Percentiles rank a stretch among this genome's conserved stretches.
These are phyloP conservation scores for Lanius collurio DNA, from an alignment of 2,113 vertebrate species.

Conservation along the genomic window DNA sequence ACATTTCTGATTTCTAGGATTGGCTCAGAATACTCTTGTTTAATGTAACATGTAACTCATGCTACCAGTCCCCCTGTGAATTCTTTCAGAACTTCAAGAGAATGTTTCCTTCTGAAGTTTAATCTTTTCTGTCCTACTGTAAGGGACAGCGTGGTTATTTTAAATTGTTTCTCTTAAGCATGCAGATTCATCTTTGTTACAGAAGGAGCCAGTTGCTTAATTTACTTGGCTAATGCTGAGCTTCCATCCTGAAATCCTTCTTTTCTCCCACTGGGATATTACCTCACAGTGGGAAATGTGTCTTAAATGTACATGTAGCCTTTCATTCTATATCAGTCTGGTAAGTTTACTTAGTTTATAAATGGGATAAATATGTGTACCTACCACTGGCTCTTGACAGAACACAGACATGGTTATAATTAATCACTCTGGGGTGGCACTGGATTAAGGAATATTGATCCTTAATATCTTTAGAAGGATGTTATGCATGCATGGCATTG, in stretches of 20 bases:
- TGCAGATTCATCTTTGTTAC: neutral
- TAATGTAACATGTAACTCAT: neutral
- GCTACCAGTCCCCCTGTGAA: neutral
- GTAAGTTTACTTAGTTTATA: conserved; percentile 20
- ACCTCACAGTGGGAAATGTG: neutral
- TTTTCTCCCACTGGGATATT: neutral
- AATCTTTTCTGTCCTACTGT: neutral
- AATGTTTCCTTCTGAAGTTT: neutral
- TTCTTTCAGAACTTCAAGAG: neutral
- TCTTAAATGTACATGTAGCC: neutral
- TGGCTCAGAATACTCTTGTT: neutral
- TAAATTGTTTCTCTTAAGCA: neutral
- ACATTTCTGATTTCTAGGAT: neutral
- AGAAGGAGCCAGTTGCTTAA: neutral
- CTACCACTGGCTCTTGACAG: conserved; percentile 1
- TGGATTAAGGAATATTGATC: conserved; percentile 45
- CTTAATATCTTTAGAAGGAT: neutral
- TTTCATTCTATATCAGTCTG: neutral
- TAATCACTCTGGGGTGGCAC: neutral
- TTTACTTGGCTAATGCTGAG: neutral
- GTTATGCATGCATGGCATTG: neutral
- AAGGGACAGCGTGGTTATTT: neutral
- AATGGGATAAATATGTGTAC: conserved; percentile 5
- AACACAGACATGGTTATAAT: neutral
- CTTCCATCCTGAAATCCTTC: neutral